Evolutionary conservation across 2,113 vertebrate genomes (phyloP).

Genomic region (Myodes glareolus): DNA sequence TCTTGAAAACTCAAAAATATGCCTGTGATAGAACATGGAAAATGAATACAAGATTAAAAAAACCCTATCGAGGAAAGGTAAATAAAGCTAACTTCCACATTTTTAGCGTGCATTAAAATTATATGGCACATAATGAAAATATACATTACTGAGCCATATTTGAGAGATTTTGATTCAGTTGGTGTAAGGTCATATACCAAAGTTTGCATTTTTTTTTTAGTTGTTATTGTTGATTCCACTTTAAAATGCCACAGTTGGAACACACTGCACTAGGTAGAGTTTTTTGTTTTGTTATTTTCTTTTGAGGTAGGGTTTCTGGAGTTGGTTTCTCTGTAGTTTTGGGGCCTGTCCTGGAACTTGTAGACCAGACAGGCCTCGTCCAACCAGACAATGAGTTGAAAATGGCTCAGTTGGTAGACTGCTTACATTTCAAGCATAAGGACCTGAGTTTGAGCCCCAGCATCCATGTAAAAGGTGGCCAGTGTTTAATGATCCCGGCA

Average conservation of each 20-base stretch:
- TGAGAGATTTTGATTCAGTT: neutral
- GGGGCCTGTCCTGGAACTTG: neutral
- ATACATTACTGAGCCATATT: neutral
- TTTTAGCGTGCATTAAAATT: conserved; percentile 25
- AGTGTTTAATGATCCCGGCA: neutral
- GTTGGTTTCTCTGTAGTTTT: neutral
- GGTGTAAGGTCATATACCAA: neutral
- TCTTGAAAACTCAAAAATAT: neutral
- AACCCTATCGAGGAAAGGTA: neutral
- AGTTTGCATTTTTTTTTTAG: conserved; percentile 45
- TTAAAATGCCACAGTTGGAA: neutral
- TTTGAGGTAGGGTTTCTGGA: neutral
- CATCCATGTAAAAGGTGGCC: neutral
- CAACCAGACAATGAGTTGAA: neutral
- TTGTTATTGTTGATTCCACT: neutral
- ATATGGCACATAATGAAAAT: conserved; percentile 7
- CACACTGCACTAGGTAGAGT: neutral
- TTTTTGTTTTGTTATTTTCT: neutral
- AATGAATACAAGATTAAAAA: conserved; percentile 21
- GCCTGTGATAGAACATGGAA: conserved; percentile 4
- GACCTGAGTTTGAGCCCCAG: neutral
- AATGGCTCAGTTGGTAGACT: neutral
- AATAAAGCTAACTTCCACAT: neutral
- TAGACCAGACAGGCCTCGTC: neutral
- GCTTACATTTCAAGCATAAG: neutral